A percentile compares a stretch with the other conserved stretches of the same genome.
phyloP scores from a whole-genome alignment of 2,113 vertebrate genomes.

The Cettia cetti region DNA sequence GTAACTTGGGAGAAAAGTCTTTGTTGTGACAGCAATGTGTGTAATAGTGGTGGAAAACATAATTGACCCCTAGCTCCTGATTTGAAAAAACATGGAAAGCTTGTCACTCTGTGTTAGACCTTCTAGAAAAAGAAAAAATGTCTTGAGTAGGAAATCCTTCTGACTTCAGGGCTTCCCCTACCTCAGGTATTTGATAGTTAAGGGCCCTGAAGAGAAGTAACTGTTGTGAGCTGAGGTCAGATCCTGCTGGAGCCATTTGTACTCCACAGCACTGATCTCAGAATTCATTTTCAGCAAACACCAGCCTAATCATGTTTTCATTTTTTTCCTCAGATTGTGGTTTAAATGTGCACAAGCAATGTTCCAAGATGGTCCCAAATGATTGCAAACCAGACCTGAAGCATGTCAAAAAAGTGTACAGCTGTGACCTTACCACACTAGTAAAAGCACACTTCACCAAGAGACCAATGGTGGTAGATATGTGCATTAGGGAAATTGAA shows the following conservation, averaged over 20 bases:
- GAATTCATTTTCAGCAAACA: neutral
- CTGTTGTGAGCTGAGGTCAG: neutral
- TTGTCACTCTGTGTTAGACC: neutral
- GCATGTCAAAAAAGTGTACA: constrained; percentile 88
- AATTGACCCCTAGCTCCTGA: neutral
- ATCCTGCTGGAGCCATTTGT: neutral
- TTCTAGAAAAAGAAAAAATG: neutral
- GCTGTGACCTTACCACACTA: constrained; percentile 96
- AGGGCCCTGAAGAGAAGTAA: neutral
- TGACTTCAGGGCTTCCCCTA: neutral
- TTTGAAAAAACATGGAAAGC: neutral
- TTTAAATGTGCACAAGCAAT: constrained; percentile 97
- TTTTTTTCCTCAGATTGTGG: constrained; percentile 84
- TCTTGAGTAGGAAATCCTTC: neutral
- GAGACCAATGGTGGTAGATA: constrained; percentile 97
- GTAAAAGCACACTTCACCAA: constrained; percentile 96
- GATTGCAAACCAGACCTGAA: constrained; percentile 95
- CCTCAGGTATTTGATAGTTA: neutral
- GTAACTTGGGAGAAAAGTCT: neutral
- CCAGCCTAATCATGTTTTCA: neutral
- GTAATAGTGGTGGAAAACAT: neutral
- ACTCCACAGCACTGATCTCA: neutral
- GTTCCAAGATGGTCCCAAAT: constrained; percentile 93
- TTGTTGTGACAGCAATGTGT: accelerated
- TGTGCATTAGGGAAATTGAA: constrained; percentile 98